Percentiles rank a stretch among this genome's conserved stretches.
Conservation (phyloP, 2,888 invertebrate genomes). For the Neria commutata region DNA sequence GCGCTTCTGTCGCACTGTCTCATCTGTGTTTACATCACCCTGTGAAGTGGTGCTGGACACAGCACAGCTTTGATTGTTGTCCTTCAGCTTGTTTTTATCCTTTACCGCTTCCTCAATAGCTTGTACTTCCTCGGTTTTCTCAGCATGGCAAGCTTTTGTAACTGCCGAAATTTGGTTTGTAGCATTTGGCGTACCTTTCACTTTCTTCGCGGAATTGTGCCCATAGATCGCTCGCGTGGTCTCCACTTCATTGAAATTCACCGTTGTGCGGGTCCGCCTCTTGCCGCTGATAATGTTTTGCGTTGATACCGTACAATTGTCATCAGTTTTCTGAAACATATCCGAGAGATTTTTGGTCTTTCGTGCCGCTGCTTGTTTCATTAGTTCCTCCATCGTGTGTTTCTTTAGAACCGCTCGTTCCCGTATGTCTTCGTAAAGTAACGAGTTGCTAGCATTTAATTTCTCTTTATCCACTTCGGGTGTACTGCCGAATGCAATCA, state of each 20-base stretch:
- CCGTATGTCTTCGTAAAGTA: slow-evolving; percentile 45
- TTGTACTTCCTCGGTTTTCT: slow-evolving; percentile 7
- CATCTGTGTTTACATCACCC: neutral
- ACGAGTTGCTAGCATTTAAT: slow-evolving; percentile 34
- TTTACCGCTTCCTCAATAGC: slow-evolving; percentile 2
- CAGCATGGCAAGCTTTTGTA: neutral
- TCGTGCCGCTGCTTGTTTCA: slow-evolving; percentile 22
- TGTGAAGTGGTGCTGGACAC: slow-evolving; percentile 42
- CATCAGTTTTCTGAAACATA: slow-evolving; percentile 47
- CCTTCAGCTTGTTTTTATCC: too few species aligned
- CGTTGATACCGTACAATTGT: slow-evolving; percentile 54
- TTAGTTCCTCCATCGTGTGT: slow-evolving; percentile 28
- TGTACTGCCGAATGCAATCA: slow-evolving; percentile 41
- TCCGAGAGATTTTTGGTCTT: slow-evolving; percentile 35
- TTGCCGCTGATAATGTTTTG: slow-evolving; percentile 58
- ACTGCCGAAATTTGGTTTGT: slow-evolving; percentile 1
- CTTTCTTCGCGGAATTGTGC: slow-evolving; percentile 6
- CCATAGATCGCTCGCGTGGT: slow-evolving; percentile 36
- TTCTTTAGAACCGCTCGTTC: slow-evolving; percentile 29
- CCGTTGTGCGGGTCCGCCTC: slow-evolving; percentile 42
- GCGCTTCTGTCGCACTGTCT: slow-evolving; percentile 7
- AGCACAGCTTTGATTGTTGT: slow-evolving; percentile 40
- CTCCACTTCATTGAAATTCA: slow-evolving; percentile 48
- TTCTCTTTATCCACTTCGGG: slow-evolving; percentile 41
- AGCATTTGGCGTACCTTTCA: slow-evolving; percentile 10